Conservation (phyloP, 2,113 vertebrate genomes). For the Pterocles orientalis region DNA sequence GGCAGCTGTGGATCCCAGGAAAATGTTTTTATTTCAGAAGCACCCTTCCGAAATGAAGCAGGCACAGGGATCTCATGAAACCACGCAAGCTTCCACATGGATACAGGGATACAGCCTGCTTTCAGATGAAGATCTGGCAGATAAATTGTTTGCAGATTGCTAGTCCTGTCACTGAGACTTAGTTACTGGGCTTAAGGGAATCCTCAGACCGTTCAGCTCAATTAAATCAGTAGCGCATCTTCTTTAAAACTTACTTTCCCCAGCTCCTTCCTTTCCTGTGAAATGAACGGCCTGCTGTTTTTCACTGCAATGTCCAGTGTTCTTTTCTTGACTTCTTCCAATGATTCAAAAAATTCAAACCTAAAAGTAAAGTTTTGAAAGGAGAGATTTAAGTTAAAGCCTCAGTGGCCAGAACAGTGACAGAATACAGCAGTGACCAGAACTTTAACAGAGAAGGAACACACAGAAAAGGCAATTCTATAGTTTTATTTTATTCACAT, state of each 20-base stretch:
- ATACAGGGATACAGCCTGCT: neutral
- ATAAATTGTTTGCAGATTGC: neutral
- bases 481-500: neutral
- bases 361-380: slow-evolving; percentile 68
- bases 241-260: slow-evolving; percentile 81
- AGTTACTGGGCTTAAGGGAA: neutral
- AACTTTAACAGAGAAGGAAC: neutral
- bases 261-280: slow-evolving; percentile 88
- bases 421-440: neutral
- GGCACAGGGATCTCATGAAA: neutral
- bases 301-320: slow-evolving; percentile 91
- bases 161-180: neutral
- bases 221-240: neutral
- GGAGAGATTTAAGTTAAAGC: neutral
- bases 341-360: slow-evolving; percentile 88
- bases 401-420: neutral
- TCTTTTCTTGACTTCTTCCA: slow-evolving; percentile 83
- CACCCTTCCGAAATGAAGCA: neutral
- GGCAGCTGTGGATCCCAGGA: neutral
- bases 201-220: neutral
- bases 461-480: neutral
- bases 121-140: neutral
- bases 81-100: neutral
- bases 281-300: slow-evolving; percentile 86
- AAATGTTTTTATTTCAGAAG: neutral